Evolutionary conservation across 2,797 vertebrate species (phyloP).

Genomic region (Aphelocoma californica): DNA sequence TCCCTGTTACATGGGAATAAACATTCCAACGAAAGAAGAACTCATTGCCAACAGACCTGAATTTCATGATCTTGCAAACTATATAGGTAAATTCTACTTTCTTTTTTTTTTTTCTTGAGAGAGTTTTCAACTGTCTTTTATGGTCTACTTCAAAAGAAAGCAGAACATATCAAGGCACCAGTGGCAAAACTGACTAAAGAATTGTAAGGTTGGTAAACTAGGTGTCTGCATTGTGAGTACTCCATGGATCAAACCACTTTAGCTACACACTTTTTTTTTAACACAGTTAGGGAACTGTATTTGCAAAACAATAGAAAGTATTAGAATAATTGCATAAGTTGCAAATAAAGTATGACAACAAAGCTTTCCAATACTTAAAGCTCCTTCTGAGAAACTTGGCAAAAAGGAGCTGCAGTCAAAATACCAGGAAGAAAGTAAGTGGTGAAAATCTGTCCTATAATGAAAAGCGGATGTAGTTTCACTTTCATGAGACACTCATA

Average conservation of each 20-base stretch:
- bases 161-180: background rate
- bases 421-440: background rate
- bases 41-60: slow-evolving; percentile 97
- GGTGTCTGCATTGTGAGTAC: background rate
- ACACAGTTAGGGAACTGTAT: background rate
- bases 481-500: background rate
- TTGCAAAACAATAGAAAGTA: background rate
- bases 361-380: background rate
- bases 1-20: slow-evolving; percentile 99
- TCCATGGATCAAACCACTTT: background rate
- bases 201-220: background rate
- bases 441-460: background rate
- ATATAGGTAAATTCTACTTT: slow-evolving; percentile 84
- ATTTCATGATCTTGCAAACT: slow-evolving; percentile 90
- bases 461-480: background rate
- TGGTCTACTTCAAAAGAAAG: background rate
- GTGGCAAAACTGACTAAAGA: background rate
- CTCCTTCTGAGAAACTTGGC: background rate
- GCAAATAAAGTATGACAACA: background rate
- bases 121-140: background rate
- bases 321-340: background rate
- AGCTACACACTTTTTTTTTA: background rate
- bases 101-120: background rate
- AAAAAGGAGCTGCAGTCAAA: background rate
- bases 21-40: slow-evolving; percentile 98